Evolutionary conservation across 1,140 invertebrate species (phyloP).

Genomic region (Bombus waltoni): DNA sequence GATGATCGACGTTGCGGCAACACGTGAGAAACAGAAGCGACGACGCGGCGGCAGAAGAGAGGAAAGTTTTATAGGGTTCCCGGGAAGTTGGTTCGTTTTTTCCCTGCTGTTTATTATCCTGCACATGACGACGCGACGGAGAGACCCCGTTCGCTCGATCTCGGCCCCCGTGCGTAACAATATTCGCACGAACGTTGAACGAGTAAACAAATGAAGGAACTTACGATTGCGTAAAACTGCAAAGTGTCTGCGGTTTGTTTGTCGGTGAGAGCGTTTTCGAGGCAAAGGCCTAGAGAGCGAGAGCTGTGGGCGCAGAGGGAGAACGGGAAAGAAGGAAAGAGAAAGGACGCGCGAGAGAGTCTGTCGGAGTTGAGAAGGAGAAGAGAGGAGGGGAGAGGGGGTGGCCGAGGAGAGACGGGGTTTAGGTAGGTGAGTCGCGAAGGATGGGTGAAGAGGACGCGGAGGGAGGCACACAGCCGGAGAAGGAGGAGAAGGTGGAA

Average conservation of each 20-base stretch:
- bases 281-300: conserved; percentile 63
- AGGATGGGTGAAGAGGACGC: conserved; percentile 70
- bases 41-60: not conserved
- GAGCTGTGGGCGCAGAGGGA: conserved; percentile 36
- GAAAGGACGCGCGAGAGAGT: conserved; percentile 58
- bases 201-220: conserved; percentile 68
- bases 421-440: conserved; percentile 73
- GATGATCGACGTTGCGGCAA: too few relatives aligned
- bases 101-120: conserved; percentile 32
- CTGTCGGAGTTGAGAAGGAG: conserved; percentile 59
- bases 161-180: conserved; percentile 46
- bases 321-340: conserved; percentile 41
- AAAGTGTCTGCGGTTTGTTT: conserved; percentile 74
- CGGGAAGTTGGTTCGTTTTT: conserved; percentile 30
- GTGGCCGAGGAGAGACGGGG: conserved; percentile 59
- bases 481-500: conserved; percentile 72
- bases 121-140: not conserved
- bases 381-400: conserved; percentile 54
- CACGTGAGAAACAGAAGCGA: not conserved
- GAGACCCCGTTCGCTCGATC: too few relatives aligned
- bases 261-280: conserved; percentile 65
- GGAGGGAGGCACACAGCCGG: conserved; percentile 64
- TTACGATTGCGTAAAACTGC: conserved; percentile 72
- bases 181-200: conserved; percentile 60
- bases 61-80: not conserved